Conservation (phyloP, 2,113 vertebrate genomes). For the Pedionomus torquatus region DNA sequence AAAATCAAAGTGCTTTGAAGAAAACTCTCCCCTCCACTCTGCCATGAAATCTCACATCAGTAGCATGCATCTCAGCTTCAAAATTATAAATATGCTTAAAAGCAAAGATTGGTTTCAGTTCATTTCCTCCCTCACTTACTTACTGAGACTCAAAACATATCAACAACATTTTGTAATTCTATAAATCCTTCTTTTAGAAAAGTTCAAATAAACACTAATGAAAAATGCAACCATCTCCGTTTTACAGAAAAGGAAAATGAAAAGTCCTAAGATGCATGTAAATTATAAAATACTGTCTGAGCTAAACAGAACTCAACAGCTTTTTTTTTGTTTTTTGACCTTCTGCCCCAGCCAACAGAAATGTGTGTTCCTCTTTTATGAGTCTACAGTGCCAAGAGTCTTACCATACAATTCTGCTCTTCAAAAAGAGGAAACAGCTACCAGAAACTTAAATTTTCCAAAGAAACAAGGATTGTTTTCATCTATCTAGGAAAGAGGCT, state of each 20-base stretch:
- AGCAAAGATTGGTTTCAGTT: slow-evolving; percentile 18
- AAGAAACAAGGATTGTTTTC: neutral
- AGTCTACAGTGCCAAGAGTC: neutral
- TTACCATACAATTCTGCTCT: neutral
- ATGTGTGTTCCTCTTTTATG: neutral
- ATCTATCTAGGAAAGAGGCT: neutral
- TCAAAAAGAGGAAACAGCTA: neutral
- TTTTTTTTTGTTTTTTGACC: neutral
- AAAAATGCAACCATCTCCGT: neutral
- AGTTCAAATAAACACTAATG: neutral
- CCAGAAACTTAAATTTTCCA: neutral
- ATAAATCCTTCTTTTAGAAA: neutral
- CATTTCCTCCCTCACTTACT: neutral
- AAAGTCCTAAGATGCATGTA: neutral
- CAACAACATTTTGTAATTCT: neutral
- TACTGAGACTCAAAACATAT: neutral
- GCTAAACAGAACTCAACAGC: neutral
- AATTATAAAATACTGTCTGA: neutral
- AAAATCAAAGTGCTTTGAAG: slow-evolving; percentile 31
- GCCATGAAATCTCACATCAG: slow-evolving; percentile 19
- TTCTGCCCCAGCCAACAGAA: neutral
- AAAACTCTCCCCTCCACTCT: neutral
- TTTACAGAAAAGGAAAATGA: neutral
- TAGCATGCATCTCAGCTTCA: neutral
- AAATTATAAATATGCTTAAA: slow-evolving; percentile 21